Evolutionary conservation across 1,140 invertebrate species (phyloP), one percentile per base, ranked within the genome.

Genomic region (Drosophila nikananu): DNA sequence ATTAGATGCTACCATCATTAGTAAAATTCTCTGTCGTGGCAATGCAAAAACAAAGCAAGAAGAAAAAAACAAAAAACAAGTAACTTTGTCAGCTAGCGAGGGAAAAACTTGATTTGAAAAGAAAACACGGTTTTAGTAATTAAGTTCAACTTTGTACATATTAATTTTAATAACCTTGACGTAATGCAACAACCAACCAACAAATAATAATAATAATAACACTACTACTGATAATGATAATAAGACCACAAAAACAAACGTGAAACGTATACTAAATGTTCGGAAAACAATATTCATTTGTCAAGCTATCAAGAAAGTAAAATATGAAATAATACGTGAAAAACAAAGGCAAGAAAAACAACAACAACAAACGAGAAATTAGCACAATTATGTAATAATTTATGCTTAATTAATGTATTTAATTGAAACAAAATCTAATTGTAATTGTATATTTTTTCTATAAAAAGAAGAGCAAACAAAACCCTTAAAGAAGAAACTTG

Each of bases 351-450:
- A 49, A 73, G 25, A 30, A 1, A 64, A 62, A 71, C 49, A 30
- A 51, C 19, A 9, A 75, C 49, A 77, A 42, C 23, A 55, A 63
- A 55, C 32, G 64, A 59, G 59, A 76, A 87, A 83, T 87, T 86
- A 86, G 83, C 83, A 83, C 83, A 86, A 86, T 87, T 86, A 86
- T 87, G 57, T 87, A 87, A 86, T 86, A 87, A 87, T 89, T 83
- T 87, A 87, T 80, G 84, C 83, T 74, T 87, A 82, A 82, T 61
- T 77, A 80, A 83, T 58, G 60, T 80, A 83, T 83, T 83, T 87
- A 80, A 86, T 80, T 80, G 64, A 67, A 76, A 51, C 19, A 63
- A 35, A 64, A 57, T 49, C 49, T 86, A 86, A 82, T 67, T 77
- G 25, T 79, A 83, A 76, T 19, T 89, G 83, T 83, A 87, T n/a